Evolutionary conservation across 1,140 invertebrate species (phyloP).

Genomic region (Drosophila willistoni): DNA sequence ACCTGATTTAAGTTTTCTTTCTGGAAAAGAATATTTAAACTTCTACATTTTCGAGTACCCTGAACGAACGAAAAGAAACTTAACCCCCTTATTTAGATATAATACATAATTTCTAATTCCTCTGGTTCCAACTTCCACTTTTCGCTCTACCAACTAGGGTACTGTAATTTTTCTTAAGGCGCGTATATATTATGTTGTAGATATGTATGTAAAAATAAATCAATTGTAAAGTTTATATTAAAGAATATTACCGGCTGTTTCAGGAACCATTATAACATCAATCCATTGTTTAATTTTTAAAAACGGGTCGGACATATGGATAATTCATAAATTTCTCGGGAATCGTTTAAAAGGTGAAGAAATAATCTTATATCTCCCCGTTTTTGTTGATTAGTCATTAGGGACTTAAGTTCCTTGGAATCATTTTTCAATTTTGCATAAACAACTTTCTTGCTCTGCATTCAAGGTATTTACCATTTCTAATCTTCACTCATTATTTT

Average conservation of each 20-base stretch:
- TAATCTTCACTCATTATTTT: too few relatives aligned
- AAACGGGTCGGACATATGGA: too few relatives aligned
- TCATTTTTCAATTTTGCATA: too few relatives aligned
- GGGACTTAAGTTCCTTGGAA: too few relatives aligned
- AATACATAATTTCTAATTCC: not conserved
- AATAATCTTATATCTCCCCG: too few relatives aligned
- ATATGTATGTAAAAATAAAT: slow-evolving; percentile 69
- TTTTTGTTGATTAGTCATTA: too few relatives aligned
- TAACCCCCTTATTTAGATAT: not conserved
- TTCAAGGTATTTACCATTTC: too few relatives aligned
- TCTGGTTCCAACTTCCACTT: not conserved
- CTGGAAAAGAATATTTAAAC: slow-evolving; percentile 36
- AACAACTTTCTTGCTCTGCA: too few relatives aligned
- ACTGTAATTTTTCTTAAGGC: slow-evolving; percentile 4
- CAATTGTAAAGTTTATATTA: slow-evolving; percentile 32
- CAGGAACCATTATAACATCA: too few relatives aligned
- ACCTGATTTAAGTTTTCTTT: slow-evolving; percentile 18
- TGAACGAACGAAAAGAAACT: slow-evolving; percentile 21
- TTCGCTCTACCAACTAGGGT: not conserved
- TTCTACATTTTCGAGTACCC: slow-evolving; percentile 68
- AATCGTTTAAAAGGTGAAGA: too few relatives aligned
- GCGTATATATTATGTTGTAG: slow-evolving; percentile 71
- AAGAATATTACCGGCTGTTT: slow-evolving; percentile 37
- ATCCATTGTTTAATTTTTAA: too few relatives aligned
- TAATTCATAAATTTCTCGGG: too few relatives aligned